Conservation (phyloP, 2,888 invertebrate species). For the Pedicia rivosa region DNA sequence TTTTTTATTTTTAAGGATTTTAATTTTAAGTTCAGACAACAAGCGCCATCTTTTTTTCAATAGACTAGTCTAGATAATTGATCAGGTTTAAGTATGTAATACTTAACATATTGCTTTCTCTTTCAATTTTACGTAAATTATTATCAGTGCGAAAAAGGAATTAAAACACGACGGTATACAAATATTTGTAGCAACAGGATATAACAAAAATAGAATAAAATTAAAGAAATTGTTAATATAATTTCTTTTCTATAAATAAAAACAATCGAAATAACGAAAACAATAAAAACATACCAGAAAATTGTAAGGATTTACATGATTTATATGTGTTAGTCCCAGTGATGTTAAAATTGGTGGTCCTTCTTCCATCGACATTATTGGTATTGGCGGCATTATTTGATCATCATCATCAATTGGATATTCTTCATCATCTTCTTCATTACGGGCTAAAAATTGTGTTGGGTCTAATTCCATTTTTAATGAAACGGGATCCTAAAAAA, state of each 20-base stretch:
- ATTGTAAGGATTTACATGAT: conserved; percentile 14
- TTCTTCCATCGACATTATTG: conserved; percentile 7
- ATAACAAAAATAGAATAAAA: not conserved
- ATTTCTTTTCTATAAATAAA: not conserved
- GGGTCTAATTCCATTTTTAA: conserved; percentile 26
- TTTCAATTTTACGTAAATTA: too few relatives aligned
- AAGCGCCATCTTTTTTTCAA: too few relatives aligned
- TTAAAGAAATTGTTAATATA: not conserved
- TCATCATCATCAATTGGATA: conserved; percentile 1
- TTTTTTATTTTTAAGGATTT: too few relatives aligned
- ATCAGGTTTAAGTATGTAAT: too few relatives aligned
- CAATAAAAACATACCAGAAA: conserved; percentile 11
- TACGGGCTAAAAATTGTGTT: conserved; percentile 25
- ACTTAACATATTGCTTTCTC: too few relatives aligned
- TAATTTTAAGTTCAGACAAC: too few relatives aligned
- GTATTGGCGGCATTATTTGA: not conserved
- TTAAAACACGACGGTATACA: too few relatives aligned
- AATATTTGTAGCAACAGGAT: too few relatives aligned
- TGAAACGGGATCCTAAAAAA: conserved; percentile 6
- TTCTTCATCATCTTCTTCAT: conserved; percentile 11
- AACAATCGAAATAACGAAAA: conserved; percentile 1
- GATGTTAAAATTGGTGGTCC: conserved; percentile 18
- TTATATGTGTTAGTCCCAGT: conserved; percentile 17
- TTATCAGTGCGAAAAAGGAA: too few relatives aligned
- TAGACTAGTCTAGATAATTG: too few relatives aligned